Evolutionary conservation across 2,888 invertebrate species (phyloP).

Genomic region (Drosophila rubida): DNA sequence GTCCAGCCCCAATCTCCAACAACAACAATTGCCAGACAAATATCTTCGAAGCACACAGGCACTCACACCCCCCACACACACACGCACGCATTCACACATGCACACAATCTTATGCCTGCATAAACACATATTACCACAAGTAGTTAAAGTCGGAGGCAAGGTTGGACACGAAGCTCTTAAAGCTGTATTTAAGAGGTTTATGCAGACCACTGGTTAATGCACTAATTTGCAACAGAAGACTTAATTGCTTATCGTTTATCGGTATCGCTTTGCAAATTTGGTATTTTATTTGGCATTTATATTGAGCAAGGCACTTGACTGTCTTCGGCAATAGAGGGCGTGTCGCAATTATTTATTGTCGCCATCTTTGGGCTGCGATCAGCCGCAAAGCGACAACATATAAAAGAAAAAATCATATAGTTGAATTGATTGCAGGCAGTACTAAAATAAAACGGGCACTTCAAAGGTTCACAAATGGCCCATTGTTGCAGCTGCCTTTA

Average conservation of each 20-base stretch:
- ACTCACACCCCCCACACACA: not conserved
- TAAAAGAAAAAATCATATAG: not conserved
- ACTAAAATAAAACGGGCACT: not conserved
- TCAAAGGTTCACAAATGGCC: not conserved
- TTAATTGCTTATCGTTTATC: not conserved
- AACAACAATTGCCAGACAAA: conserved; percentile 16
- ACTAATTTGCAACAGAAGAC: not conserved
- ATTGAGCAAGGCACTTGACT: too few species aligned
- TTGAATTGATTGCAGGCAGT: not conserved
- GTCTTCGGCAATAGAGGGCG: not conserved
- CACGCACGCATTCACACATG: not conserved
- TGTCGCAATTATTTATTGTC: too few species aligned
- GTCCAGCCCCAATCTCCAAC: not conserved
- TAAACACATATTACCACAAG: not conserved
- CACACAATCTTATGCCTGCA: not conserved
- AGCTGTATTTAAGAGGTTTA: not conserved
- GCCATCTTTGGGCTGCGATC: not conserved
- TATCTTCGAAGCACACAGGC: conserved; percentile 3
- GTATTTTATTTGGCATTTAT: not conserved
- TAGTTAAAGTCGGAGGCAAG: not conserved
- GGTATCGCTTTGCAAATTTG: not conserved
- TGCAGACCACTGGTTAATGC: not conserved
- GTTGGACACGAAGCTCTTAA: not conserved
- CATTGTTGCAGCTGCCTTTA: not conserved
- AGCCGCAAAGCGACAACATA: not conserved